Conservation (phyloP, 2,888 invertebrate genomes). For the Nephrotoma appendiculata region DNA sequence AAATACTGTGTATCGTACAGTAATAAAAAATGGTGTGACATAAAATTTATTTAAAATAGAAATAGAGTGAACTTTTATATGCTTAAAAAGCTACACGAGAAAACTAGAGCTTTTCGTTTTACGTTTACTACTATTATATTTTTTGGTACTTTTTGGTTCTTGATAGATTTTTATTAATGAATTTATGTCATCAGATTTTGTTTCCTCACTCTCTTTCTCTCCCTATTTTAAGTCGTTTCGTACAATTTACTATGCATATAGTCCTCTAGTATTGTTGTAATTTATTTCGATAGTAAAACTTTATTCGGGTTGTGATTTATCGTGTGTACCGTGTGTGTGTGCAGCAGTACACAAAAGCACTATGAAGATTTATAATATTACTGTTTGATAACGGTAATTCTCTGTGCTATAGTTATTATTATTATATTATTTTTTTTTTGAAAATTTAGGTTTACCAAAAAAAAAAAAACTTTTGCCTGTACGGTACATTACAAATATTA, state of each 20-base stretch:
- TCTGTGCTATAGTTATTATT: neutral
- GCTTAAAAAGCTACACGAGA: neutral
- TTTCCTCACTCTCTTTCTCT: neutral
- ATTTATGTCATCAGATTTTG: neutral
- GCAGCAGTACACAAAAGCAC: neutral
- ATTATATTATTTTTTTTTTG: neutral
- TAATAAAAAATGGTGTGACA: neutral
- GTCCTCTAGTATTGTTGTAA: neutral
- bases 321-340: neutral
- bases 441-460: neutral
- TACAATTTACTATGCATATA: neutral
- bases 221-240: neutral
- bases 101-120: neutral
- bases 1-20: neutral
- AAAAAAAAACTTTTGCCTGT: neutral
- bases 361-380: neutral
- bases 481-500: neutral
- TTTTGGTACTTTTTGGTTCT: neutral
- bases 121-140: neutral
- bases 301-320: neutral
- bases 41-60: neutral
- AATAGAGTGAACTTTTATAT: neutral
- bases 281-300: neutral
- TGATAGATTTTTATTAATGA: neutral
- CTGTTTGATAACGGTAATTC: neutral